A percentile compares a stretch with the other conserved stretches of the same genome.
Conservation (phyloP, 2,797 vertebrate genomes). For the Octomys mimax region DNA sequence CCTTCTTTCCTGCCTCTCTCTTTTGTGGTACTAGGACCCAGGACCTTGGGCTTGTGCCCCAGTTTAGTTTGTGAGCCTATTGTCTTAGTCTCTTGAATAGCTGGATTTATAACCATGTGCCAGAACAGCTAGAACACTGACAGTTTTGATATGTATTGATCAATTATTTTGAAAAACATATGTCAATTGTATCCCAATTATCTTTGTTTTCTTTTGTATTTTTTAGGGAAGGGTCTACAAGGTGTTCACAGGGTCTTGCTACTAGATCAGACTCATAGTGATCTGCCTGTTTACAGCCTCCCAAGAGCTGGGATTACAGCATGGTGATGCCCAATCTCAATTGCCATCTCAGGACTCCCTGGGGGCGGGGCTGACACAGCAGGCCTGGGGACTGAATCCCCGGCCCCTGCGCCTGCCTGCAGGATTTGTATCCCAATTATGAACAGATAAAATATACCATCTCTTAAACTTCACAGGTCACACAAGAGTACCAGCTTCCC, state of each 20-base stretch:
- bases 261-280: no score
- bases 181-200: neutral
- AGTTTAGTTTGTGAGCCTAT: neutral
- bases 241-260: no score
- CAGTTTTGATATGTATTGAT: neutral
- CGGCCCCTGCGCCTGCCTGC: no score
- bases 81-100: neutral
- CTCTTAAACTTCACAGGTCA: neutral
- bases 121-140: neutral
- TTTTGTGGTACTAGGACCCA: neutral
- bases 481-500: neutral
- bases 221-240: no score
- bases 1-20: neutral
- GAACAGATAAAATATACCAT: neutral
- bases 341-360: no score
- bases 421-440: neutral
- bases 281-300: no score
- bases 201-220: neutral
- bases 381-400: no score
- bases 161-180: neutral
- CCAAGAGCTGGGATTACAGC: no score
- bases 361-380: no score
- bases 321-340: no score
- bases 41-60: neutral
- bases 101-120: neutral